Evolutionary conservation across 2,113 vertebrate species (phyloP).

Genomic region (Henicopernis longicauda): DNA sequence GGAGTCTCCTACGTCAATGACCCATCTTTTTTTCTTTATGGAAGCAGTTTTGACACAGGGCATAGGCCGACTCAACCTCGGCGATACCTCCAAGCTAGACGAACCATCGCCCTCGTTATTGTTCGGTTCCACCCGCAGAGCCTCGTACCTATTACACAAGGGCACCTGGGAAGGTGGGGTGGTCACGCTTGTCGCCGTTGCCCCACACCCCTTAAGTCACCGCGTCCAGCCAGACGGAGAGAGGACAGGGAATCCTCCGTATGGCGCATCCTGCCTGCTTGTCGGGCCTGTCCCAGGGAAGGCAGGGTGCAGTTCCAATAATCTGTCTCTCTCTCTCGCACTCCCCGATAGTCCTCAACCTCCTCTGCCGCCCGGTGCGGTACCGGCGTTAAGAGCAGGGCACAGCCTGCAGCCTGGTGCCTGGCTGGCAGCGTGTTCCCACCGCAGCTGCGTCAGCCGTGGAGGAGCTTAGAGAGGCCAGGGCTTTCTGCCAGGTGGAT

Average conservation of each 20-base stretch:
- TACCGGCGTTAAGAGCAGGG: not conserved
- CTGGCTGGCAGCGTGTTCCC: fast-evolving
- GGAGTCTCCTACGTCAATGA: not conserved
- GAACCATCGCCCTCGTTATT: not conserved
- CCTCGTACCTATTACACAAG: not conserved
- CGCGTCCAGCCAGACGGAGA: not conserved
- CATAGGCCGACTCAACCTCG: too few relatives aligned
- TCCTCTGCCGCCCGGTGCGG: not conserved
- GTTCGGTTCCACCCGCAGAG: too few relatives aligned
- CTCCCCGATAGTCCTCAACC: not conserved
- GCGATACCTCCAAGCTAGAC: not conserved
- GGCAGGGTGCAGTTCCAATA: not conserved
- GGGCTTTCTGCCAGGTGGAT: not conserved
- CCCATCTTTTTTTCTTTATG: not conserved
- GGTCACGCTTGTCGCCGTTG: not conserved
- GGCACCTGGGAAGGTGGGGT: not conserved
- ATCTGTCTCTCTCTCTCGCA: not conserved
- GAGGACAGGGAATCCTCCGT: not conserved
- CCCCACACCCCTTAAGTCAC: not conserved
- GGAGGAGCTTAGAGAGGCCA: not conserved
- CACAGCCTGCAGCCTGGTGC: not conserved
- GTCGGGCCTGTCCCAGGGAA: not conserved
- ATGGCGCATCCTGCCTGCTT: not conserved
- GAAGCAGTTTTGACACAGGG: not conserved
- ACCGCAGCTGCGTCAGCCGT: not conserved